phyloP scores from a whole-genome alignment of 2,113 vertebrate species.

The Osmerus mordax region DNA sequence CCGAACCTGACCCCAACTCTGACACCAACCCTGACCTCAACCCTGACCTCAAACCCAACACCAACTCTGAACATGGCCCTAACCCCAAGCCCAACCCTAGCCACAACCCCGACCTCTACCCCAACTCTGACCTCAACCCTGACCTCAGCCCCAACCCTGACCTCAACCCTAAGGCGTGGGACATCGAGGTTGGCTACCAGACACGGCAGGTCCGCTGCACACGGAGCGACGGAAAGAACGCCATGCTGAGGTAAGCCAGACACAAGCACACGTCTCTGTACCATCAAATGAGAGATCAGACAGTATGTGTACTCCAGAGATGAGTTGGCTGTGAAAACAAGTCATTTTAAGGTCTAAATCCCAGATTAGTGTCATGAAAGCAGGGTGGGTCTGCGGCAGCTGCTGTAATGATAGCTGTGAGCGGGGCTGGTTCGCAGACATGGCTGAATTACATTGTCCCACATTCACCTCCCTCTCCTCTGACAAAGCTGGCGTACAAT shows the following conservation, averaged over 20 bases:
- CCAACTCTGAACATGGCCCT: too few relatives aligned
- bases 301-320: constrained; percentile 14
- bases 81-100: background rate
- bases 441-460: too few relatives aligned
- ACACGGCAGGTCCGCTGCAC: constrained; percentile 84
- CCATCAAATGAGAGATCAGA: constrained; percentile 16
- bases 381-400: constrained; percentile 8
- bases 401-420: background rate
- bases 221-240: constrained; percentile 81
- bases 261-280: background rate
- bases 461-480: too few relatives aligned
- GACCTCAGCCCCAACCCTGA: constrained; percentile 39
- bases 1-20: too few relatives aligned
- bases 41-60: constrained; percentile 14
- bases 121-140: background rate
- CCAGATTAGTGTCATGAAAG: constrained; percentile 36
- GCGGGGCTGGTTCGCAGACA: too few relatives aligned
- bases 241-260: constrained; percentile 82
- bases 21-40: constrained; percentile 44
- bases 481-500: too few relatives aligned
- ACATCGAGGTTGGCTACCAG: constrained; percentile 85
- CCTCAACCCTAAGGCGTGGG: constrained; percentile 56
- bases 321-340: constrained; percentile 18
- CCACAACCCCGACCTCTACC: constrained; percentile 16
- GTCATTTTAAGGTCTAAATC: constrained; percentile 27